These are phyloP conservation scores for Promerops cafer DNA, from an alignment of 2,113 vertebrate species.

Conservation along the genomic window DNA sequence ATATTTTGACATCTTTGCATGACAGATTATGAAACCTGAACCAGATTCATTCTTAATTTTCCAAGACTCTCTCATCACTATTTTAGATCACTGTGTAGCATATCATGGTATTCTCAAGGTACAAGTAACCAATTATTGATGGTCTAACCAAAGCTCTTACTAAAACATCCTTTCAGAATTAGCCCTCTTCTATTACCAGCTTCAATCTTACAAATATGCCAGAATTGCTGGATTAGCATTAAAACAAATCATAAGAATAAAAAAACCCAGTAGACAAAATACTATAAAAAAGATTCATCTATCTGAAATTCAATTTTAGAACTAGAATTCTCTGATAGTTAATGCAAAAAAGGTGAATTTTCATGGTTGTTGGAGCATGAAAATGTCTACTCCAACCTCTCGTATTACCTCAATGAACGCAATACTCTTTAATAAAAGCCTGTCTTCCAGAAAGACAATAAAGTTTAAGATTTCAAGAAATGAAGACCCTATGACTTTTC, in stretches of 20 bases:
- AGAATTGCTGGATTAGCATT: neutral
- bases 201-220: neutral
- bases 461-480: neutral
- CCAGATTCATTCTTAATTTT: neutral
- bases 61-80: neutral
- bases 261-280: neutral
- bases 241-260: neutral
- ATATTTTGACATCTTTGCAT: neutral
- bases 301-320: neutral
- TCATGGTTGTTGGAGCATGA: neutral
- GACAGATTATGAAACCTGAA: neutral
- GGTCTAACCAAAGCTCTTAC: neutral
- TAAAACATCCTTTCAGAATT: neutral
- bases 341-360: neutral
- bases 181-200: neutral
- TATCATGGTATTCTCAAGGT: neutral
- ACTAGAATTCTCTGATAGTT: neutral
- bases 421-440: neutral
- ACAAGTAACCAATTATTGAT: neutral
- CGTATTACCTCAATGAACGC: neutral
- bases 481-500: neutral
- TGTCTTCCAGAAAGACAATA: neutral
- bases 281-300: neutral
- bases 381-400: neutral
- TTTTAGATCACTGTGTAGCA: neutral